phyloP scores from a whole-genome alignment of 2,113 vertebrate genomes.

The Barnardius zonarius region DNA sequence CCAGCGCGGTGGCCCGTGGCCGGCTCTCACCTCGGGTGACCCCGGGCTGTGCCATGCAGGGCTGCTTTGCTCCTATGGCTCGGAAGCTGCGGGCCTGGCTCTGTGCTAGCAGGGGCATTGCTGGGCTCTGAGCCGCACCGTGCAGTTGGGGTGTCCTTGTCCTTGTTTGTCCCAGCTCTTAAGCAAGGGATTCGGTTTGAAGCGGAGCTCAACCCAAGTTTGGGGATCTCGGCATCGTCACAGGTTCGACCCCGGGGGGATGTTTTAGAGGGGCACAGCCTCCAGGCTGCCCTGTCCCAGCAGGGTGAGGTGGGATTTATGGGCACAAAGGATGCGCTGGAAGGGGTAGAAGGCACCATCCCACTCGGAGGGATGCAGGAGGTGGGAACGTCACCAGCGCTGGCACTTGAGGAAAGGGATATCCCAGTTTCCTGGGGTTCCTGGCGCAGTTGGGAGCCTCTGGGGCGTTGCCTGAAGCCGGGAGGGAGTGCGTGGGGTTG shows the following conservation, averaged over 20 bases:
- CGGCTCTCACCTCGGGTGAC: conserved; percentile 5
- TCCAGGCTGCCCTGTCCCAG: background rate
- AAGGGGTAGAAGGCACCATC: background rate
- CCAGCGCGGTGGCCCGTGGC: background rate
- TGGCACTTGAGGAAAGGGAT: background rate
- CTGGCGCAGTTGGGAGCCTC: background rate
- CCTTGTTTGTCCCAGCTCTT: background rate
- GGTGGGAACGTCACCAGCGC: background rate
- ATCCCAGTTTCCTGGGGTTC: background rate
- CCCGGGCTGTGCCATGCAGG: background rate
- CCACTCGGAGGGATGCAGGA: background rate
- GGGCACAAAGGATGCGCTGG: rapidly evolving
- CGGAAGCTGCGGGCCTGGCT: background rate
- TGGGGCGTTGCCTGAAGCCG: background rate
- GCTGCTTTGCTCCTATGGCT: background rate
- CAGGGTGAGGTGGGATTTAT: rapidly evolving
- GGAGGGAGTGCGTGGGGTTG: background rate
- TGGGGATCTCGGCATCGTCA: rapidly evolving
- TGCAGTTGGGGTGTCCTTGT: background rate
- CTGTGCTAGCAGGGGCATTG: rapidly evolving
- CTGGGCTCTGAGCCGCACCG: rapidly evolving
- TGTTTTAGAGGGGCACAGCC: rapidly evolving
- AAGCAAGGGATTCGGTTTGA: background rate
- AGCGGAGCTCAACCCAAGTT: background rate
- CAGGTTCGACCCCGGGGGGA: background rate